These are phyloP conservation scores for Erpetoichthys calabaricus DNA, from an alignment of 2,797 vertebrate species.

Conservation along the genomic window DNA sequence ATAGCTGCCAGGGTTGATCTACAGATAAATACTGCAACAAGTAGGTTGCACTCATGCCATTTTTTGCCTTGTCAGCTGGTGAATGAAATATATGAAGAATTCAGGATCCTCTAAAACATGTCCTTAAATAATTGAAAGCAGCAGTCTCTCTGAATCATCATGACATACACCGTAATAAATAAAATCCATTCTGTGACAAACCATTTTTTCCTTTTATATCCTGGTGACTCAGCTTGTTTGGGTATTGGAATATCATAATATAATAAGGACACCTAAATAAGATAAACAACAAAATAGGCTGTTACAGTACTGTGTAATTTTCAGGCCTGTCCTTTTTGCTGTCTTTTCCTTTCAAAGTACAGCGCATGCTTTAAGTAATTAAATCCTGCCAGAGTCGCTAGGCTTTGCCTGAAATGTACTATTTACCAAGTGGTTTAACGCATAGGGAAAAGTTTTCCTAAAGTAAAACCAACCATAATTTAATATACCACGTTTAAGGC, in stretches of 20 bases:
- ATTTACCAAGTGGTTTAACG: too few relatives aligned
- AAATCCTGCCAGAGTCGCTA: too few relatives aligned
- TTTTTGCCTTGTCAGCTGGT: not conserved
- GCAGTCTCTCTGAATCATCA: constrained; percentile 1
- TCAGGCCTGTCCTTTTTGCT: too few relatives aligned
- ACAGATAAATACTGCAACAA: not conserved
- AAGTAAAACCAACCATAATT: too few relatives aligned
- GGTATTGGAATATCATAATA: not conserved
- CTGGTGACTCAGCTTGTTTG: constrained; percentile 2
- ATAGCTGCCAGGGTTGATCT: not conserved
- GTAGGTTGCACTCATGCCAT: not conserved
- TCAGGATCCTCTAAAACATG: constrained; percentile 2
- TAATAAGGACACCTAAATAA: not conserved
- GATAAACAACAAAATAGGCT: too few relatives aligned
- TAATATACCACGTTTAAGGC: too few relatives aligned
- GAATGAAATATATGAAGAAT: not conserved
- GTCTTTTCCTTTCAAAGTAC: too few relatives aligned
- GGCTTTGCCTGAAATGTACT: too few relatives aligned
- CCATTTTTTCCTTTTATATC: not conserved
- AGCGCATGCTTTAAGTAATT: too few relatives aligned
- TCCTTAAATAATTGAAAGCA: constrained; percentile 5
- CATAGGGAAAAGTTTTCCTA: too few relatives aligned
- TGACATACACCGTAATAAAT: constrained; percentile 4
- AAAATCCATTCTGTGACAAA: not conserved
- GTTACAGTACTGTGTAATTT: too few relatives aligned